Conservation (phyloP, 2,888 invertebrate genomes). For the Oegoconia quadripuncta region DNA sequence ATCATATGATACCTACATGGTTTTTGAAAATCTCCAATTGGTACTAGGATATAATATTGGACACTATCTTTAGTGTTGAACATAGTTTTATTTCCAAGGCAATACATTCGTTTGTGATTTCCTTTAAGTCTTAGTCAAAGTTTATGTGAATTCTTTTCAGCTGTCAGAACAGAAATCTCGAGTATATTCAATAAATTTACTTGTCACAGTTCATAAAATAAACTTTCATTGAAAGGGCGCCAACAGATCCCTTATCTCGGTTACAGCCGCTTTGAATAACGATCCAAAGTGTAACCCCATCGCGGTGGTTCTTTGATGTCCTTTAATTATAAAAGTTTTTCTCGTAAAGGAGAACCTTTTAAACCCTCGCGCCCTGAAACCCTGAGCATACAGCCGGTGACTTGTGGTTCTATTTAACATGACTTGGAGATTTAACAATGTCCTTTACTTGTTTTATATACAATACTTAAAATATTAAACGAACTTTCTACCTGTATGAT, state of each 20-base stretch:
- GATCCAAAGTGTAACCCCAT: constrained; percentile 74
- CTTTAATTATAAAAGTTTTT: constrained; percentile 76
- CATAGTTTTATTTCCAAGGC: too few relatives aligned
- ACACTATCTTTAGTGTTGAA: too few relatives aligned
- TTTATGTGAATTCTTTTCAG: neutral
- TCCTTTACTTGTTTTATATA: neutral
- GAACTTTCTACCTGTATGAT: neutral
- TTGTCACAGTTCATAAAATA: constrained; percentile 66
- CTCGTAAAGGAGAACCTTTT: constrained; percentile 60
- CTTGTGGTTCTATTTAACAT: constrained; percentile 22
- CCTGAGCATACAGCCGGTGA: constrained; percentile 25
- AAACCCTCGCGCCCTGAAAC: constrained; percentile 20
- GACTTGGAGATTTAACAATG: constrained; percentile 20
- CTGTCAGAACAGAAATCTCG: constrained; percentile 4
- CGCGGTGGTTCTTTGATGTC: constrained; percentile 71
- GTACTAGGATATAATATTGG: too few relatives aligned
- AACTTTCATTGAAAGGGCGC: constrained; percentile 61
- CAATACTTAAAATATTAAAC: neutral
- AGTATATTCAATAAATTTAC: constrained; percentile 39
- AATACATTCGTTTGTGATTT: constrained; percentile 6
- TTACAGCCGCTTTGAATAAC: constrained; percentile 71
- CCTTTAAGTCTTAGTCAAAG: neutral
- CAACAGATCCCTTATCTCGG: constrained; percentile 69
- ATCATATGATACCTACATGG: too few relatives aligned
- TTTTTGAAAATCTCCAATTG: too few relatives aligned